Percentiles rank a stretch among this genome's conserved stretches.
Evolutionary conservation across 2,797 vertebrate species (phyloP).

Genomic region (Lycodopsis pacificus): DNA sequence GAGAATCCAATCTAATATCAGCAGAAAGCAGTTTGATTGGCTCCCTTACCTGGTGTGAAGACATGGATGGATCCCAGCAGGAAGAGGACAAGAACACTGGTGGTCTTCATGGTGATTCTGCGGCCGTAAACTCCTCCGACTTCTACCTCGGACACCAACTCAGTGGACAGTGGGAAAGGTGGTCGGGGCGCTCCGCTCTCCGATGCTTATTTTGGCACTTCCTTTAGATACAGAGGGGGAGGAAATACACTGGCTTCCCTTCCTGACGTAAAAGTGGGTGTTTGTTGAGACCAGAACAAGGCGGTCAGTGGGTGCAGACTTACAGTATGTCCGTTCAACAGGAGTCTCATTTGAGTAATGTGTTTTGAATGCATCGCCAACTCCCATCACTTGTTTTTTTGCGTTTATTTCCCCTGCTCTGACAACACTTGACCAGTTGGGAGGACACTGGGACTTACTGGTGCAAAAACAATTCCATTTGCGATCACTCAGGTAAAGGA

Average conservation of each 20-base stretch:
- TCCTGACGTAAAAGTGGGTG: conserved; percentile 83
- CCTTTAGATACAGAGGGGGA: conserved; percentile 89
- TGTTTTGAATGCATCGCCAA: conserved; percentile 34
- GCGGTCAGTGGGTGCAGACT: conserved; percentile 30
- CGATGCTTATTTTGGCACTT: conserved; percentile 90
- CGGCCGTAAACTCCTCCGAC: conserved; percentile 38
- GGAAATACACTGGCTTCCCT: conserved; percentile 90
- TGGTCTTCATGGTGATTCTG: conserved; percentile 81
- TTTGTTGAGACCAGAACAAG: conserved; percentile 56
- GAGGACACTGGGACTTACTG: conserved; percentile 10
- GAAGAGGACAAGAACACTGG: conserved; percentile 63
- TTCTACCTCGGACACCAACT: conserved; percentile 53
- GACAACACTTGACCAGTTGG: conserved; percentile 18
- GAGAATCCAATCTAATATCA: neutral
- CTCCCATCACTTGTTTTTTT: conserved; percentile 62
- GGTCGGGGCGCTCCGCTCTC: conserved; percentile 62
- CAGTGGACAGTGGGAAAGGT: conserved; percentile 84
- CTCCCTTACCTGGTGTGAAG: conserved; percentile 66
- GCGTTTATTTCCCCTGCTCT: conserved; percentile 41
- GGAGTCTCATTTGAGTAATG: conserved; percentile 30
- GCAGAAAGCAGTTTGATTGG: neutral
- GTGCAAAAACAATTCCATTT: conserved; percentile 2
- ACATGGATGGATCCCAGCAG: conserved; percentile 57
- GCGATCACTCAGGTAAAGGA: neutral
- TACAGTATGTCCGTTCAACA: conserved; percentile 11